These are phyloP conservation scores for Echeneis naucrates DNA, from an alignment of 2,797 vertebrate species.

Conservation along the genomic window DNA sequence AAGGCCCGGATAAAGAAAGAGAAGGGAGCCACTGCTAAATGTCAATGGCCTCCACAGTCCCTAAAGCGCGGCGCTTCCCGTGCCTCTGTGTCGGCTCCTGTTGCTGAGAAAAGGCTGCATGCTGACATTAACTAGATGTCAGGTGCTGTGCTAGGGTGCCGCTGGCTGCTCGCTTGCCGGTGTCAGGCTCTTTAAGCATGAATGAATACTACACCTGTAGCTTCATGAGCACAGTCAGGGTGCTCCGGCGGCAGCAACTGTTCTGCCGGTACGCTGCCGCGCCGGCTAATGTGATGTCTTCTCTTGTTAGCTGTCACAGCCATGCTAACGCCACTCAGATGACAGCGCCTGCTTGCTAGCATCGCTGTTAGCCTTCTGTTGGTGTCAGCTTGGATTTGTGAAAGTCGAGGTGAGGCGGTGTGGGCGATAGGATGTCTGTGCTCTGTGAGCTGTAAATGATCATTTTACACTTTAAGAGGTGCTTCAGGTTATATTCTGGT, in stretches of 20 bases:
- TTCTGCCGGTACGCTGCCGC: constrained; percentile 30
- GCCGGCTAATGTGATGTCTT: constrained; percentile 68
- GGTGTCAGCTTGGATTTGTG: constrained; percentile 61
- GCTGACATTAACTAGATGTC: constrained; percentile 69
- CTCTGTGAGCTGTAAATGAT: constrained; percentile 3
- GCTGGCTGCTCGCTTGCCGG: constrained; percentile 49
- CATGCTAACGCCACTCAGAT: constrained; percentile 26
- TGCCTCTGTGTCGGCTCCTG: constrained; percentile 17
- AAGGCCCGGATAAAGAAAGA: not conserved
- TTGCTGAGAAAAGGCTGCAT: constrained; percentile 31
- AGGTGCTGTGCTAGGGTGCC: constrained; percentile 52
- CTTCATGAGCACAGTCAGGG: constrained; percentile 52
- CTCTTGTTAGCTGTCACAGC: constrained; percentile 70
- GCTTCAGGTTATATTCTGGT: not conserved
- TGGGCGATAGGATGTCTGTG: constrained; percentile 15
- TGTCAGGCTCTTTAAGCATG: constrained; percentile 70
- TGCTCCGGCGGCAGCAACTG: constrained; percentile 21
- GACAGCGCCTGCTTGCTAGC: constrained; percentile 57
- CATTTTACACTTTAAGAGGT: constrained; percentile 4
- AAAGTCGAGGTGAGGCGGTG: constrained; percentile 7
- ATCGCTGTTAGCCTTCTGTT: constrained; percentile 66
- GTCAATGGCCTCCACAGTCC: constrained; percentile 20
- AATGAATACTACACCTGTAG: constrained; percentile 73
- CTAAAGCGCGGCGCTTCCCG: not conserved
- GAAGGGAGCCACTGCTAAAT: not conserved